A percentile compares a stretch with the other conserved stretches of the same genome.
These are phyloP conservation scores for Holothuria glaberrima DNA, from an alignment of 35 echinoderm and acorn worm genomes.

Conservation along the genomic window DNA sequence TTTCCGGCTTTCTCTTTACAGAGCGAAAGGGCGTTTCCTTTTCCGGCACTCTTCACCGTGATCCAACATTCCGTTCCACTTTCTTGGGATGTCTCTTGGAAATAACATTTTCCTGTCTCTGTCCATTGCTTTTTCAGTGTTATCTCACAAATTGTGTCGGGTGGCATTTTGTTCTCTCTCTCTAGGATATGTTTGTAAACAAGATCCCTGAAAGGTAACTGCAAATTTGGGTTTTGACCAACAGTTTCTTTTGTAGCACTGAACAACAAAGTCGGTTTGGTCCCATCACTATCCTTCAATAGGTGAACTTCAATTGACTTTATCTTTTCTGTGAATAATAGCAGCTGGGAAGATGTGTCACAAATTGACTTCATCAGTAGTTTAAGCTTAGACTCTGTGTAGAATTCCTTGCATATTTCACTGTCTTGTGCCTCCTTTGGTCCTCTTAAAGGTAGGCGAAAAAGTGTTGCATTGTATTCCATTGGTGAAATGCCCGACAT, in stretches of 20 bases:
- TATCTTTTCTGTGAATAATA: slow-evolving; percentile 86
- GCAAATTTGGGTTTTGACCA: no score
- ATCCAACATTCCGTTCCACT: slow-evolving; percentile 19
- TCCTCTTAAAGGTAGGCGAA: slow-evolving; percentile 79
- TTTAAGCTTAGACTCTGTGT: slow-evolving; percentile 40
- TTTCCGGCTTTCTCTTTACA: background rate
- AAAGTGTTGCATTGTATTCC: slow-evolving; percentile 74
- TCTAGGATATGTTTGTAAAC: background rate
- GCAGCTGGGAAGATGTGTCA: slow-evolving; percentile 39
- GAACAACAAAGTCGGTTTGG: background rate
- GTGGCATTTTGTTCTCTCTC: background rate
- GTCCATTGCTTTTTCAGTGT: background rate
- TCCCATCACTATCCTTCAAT: background rate
- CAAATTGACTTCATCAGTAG: slow-evolving; percentile 24
- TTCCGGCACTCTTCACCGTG: slow-evolving; percentile 11
- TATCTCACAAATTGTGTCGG: background rate
- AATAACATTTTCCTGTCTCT: slow-evolving; percentile 4
- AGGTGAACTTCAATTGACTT: slow-evolving; percentile 55
- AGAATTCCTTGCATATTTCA: slow-evolving; percentile 56
- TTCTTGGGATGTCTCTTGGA: background rate
- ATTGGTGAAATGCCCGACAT: background rate
- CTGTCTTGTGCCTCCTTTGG: slow-evolving; percentile 34
- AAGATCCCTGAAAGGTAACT: background rate
- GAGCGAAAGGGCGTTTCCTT: background rate
- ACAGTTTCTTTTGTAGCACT: background rate